Percentiles rank a stretch among this genome's conserved stretches.
These are phyloP conservation scores for Dioctria linearis DNA, from an alignment of 2,888 invertebrate species.

Conservation along the genomic window DNA sequence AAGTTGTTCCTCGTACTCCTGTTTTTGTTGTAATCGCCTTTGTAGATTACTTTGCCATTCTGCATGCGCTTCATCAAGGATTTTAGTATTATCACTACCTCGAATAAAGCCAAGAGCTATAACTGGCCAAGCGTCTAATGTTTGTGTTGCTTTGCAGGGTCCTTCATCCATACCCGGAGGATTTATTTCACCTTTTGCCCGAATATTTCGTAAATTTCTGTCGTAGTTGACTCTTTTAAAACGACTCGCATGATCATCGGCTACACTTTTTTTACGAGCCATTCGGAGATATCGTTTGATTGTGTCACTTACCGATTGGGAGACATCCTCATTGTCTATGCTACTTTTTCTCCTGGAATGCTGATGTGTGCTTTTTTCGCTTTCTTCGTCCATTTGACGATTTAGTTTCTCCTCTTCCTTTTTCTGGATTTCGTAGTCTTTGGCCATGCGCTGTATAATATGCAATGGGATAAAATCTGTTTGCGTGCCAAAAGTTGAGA, in stretches of 20 bases:
- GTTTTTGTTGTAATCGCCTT: slow-evolving; percentile 63
- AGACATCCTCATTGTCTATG: slow-evolving; percentile 87
- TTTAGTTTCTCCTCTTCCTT: slow-evolving; percentile 59
- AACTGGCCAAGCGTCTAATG: slow-evolving; percentile 83
- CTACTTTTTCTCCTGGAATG: slow-evolving; percentile 78
- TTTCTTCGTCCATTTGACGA: slow-evolving; percentile 64
- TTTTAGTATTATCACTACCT: slow-evolving; percentile 63
- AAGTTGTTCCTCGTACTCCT: slow-evolving; percentile 63
- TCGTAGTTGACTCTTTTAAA: slow-evolving; percentile 93
- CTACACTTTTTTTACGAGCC: slow-evolving; percentile 88
- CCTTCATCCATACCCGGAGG: slow-evolving; percentile 86
- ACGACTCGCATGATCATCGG: slow-evolving; percentile 82
- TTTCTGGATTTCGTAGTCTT: slow-evolving; percentile 63
- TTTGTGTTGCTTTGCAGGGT: slow-evolving; percentile 82
- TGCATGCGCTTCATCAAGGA: slow-evolving; percentile 64
- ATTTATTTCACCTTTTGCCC: slow-evolving; percentile 82
- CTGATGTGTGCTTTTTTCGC: slow-evolving; percentile 61
- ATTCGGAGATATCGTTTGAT: slow-evolving; percentile 88
- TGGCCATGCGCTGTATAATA: slow-evolving; percentile 65
- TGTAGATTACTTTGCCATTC: slow-evolving; percentile 65
- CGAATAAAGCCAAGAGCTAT: slow-evolving; percentile 73
- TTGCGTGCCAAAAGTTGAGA: slow-evolving; percentile 64
- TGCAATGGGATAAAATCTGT: slow-evolving; percentile 67
- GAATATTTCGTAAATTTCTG: slow-evolving; percentile 86
- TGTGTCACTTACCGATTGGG: slow-evolving; percentile 89